phyloP scores from a whole-genome alignment of 1,140 invertebrate genomes.

The Bactericera cockerelli region DNA sequence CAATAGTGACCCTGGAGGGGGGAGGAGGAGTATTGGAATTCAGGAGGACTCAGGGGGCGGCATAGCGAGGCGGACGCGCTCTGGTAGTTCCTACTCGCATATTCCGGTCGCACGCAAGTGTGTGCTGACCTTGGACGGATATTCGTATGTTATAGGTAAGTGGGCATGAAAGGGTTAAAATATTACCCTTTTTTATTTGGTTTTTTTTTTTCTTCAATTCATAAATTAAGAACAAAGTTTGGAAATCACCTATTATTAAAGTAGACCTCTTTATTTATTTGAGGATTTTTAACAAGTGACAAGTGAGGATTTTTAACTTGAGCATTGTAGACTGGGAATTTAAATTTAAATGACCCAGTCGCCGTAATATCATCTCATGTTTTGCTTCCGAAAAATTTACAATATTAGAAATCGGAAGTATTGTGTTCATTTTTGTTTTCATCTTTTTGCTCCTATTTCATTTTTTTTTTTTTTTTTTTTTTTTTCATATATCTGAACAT shows the following conservation, averaged over 20 bases:
- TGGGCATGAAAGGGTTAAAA: too few relatives aligned
- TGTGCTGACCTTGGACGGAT: slow-evolving; percentile 58
- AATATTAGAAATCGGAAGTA: too few relatives aligned
- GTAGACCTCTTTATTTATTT: background rate
- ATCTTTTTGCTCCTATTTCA: too few relatives aligned
- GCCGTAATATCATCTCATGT: too few relatives aligned
- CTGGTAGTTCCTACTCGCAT: slow-evolving; percentile 17
- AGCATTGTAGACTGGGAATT: too few relatives aligned
- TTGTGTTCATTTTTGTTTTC: too few relatives aligned
- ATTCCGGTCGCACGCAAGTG: slow-evolving; percentile 46
- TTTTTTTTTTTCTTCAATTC: background rate
- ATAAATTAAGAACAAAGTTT: background rate
- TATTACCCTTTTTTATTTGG: too few relatives aligned
- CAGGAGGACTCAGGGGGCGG: background rate
- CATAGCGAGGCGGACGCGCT: slow-evolving; percentile 17
- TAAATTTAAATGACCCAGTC: too few relatives aligned
- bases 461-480: too few relatives aligned
- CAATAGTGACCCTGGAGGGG: slow-evolving; percentile 37
- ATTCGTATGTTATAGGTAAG: slow-evolving; percentile 69
- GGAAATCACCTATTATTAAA: background rate
- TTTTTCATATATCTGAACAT: too few relatives aligned
- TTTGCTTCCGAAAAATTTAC: too few relatives aligned
- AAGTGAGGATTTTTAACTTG: too few relatives aligned
- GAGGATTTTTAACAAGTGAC: background rate
- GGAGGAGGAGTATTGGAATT: background rate